These are phyloP conservation scores for Crotalus horridus DNA, from an alignment of 2,113 vertebrate genomes.

Conservation along the genomic window DNA sequence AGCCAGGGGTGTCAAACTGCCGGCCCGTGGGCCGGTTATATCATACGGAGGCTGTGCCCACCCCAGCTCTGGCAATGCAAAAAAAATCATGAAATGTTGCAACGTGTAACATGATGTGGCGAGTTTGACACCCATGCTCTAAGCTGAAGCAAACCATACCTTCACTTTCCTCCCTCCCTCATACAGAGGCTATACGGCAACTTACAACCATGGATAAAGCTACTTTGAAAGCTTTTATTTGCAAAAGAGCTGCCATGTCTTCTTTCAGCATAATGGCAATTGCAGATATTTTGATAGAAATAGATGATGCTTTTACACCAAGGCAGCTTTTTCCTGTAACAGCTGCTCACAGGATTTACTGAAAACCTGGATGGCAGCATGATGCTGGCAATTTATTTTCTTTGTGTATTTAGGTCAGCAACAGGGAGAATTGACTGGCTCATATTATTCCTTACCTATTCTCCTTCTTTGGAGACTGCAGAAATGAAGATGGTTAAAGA, in stretches of 20 bases:
- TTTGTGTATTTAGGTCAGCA: neutral
- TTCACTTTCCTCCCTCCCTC: neutral
- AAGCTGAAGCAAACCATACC: neutral
- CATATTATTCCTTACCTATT: neutral
- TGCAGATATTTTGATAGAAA: neutral
- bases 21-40: no score
- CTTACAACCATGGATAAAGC: neutral
- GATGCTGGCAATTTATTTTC: neutral
- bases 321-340: neutral
- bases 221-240: neutral
- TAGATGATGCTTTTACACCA: neutral
- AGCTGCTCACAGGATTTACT: neutral
- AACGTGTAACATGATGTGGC: no score
- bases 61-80: no score
- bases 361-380: neutral
- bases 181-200: neutral
- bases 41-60: no score
- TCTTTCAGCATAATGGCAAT: neutral
- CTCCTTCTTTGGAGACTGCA: neutral
- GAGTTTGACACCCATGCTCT: neutral
- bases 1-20: no score
- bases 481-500: neutral
- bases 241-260: neutral
- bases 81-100: no score
- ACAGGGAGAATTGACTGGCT: neutral